Percentiles rank a stretch among this genome's conserved stretches.
phyloP scores from a whole-genome alignment of 92 coral and sea anemone genomes.

The Epizoanthus rinbou region DNA sequence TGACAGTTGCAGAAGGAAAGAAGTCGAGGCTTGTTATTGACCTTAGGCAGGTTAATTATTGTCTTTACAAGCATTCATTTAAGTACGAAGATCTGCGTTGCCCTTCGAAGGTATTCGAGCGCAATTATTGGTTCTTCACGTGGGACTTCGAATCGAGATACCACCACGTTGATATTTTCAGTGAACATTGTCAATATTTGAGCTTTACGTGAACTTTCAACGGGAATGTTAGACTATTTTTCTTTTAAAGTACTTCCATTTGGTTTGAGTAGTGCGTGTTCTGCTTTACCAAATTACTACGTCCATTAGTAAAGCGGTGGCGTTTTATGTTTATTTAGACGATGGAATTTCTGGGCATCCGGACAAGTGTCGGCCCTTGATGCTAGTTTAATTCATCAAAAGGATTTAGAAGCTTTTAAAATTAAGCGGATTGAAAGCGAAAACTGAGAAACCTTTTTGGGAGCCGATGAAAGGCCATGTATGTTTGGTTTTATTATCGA shows the following conservation, averaged over 20 bases:
- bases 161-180: constrained; percentile 39
- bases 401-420: background rate
- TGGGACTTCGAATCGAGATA: constrained; percentile 43
- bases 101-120: background rate
- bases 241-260: constrained; percentile 38
- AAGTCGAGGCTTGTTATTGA: constrained; percentile 54
- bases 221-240: constrained; percentile 9
- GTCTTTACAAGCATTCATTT: constrained; percentile 22
- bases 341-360: constrained; percentile 26
- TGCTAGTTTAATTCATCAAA: background rate
- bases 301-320: constrained; percentile 37
- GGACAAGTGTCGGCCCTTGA: too few species aligned
- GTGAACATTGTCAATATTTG: constrained; percentile 46
- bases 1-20: constrained; percentile 63
- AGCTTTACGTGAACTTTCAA: constrained; percentile 44
- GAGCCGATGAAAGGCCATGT: constrained; percentile 54
- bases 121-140: constrained; percentile 34
- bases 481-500: constrained; percentile 46
- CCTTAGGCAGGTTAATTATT: constrained; percentile 50
- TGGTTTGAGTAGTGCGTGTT: constrained; percentile 36
- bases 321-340: constrained; percentile 39
- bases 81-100: constrained; percentile 37
- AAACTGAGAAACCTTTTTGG: constrained; percentile 38
- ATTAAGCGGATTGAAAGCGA: background rate
- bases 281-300: constrained; percentile 21